phyloP scores from a whole-genome alignment of 2,113 vertebrate genomes.

The Setophaga coronata region DNA sequence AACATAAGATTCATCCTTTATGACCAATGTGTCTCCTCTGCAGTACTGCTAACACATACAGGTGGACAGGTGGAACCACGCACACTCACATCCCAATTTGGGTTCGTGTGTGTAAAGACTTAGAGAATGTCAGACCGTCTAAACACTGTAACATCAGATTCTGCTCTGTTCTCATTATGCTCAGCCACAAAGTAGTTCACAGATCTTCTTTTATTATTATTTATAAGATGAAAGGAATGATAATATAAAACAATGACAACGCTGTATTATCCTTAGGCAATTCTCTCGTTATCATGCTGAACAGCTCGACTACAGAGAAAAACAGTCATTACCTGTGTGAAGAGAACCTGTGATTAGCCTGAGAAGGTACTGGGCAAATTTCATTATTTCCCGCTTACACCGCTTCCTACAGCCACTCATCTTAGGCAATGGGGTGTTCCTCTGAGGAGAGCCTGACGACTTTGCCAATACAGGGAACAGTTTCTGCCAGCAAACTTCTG shows the following conservation, averaged over 20 bases:
- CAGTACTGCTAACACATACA: not conserved
- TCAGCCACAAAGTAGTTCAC: not conserved
- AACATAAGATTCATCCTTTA: fast-evolving
- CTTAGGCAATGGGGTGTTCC: conserved; percentile 71
- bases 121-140: not conserved
- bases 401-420: conserved; percentile 95
- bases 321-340: conserved; percentile 86
- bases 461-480: conserved; percentile 15
- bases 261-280: not conserved
- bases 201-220: not conserved
- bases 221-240: not conserved
- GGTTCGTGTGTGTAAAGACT: not conserved
- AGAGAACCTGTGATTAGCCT: conserved; percentile 93
- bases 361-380: conserved; percentile 95
- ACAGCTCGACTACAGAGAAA: conserved; percentile 25
- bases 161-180: not conserved
- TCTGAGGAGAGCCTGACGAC: conserved; percentile 61
- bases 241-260: not conserved
- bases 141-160: not conserved
- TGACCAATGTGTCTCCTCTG: fast-evolving
- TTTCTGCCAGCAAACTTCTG: conserved; percentile 73
- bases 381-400: conserved; percentile 95
- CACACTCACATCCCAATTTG: not conserved
- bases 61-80: not conserved
- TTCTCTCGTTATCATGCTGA: not conserved